A percentile compares a stretch with the other conserved stretches of the same genome.
Evolutionary conservation across 2,888 invertebrate genomes (phyloP).

Genomic region (Dastarcus helophoroides): DNA sequence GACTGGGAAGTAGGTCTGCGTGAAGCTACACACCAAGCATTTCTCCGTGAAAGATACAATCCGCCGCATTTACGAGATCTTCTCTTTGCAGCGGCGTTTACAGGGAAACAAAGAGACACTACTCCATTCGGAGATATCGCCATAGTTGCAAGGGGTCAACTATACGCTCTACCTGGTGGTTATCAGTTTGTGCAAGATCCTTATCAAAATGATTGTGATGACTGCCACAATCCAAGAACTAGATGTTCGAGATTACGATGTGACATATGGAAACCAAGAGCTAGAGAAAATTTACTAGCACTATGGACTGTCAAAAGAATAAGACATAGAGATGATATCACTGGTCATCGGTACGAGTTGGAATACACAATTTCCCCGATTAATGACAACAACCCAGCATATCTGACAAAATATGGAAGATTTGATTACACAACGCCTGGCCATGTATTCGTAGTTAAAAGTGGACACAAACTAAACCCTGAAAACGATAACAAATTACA

Average conservation of each 20-base stretch:
- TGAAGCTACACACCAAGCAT: conserved; percentile 54
- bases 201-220: conserved; percentile 38
- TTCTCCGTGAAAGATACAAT: conserved; percentile 46
- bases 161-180: conserved; percentile 41
- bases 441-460: conserved; percentile 51
- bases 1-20: conserved; percentile 57
- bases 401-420: conserved; percentile 33
- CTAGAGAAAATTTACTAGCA: conserved; percentile 41
- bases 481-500: conserved; percentile 6
- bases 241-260: conserved; percentile 12
- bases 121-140: conserved; percentile 52
- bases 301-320: conserved; percentile 60
- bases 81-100: conserved; percentile 25
- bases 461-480: conserved; percentile 16
- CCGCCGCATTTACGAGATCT: conserved; percentile 36
- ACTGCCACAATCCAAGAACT: conserved; percentile 29
- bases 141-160: conserved; percentile 51
- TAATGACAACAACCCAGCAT: conserved; percentile 29
- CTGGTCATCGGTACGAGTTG: conserved; percentile 48
- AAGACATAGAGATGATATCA: conserved; percentile 46
- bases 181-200: conserved; percentile 43
- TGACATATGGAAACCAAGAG: conserved; percentile 20
- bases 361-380: conserved; percentile 54
- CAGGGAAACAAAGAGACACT: conserved; percentile 32
- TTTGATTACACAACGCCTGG: conserved; percentile 42